Percentiles rank a stretch among this genome's conserved stretches.
These are phyloP conservation scores for Leptopilina myrica DNA, from an alignment of 2,888 invertebrate genomes.

Conservation along the genomic window DNA sequence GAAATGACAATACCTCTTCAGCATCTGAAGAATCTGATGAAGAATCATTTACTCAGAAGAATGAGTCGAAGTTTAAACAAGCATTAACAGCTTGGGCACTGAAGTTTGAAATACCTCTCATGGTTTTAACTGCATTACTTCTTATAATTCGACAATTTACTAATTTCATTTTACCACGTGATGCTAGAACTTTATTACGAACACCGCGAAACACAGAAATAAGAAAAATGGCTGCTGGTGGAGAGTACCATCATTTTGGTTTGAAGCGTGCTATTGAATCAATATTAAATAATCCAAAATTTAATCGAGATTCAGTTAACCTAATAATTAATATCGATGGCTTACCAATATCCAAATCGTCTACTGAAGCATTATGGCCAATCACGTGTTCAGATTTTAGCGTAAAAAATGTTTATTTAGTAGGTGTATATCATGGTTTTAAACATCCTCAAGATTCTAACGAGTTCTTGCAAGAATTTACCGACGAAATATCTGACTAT, in stretches of 20 bases:
- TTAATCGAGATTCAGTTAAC: not conserved
- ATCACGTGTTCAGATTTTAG: not conserved
- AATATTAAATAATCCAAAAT: not conserved
- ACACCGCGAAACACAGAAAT: not conserved
- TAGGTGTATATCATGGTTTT: not conserved
- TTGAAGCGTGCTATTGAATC: not conserved
- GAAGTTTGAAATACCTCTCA: not conserved
- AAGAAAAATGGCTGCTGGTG: not conserved
- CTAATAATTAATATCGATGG: no score
- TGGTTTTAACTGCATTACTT: not conserved
- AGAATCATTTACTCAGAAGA: not conserved
- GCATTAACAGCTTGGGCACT: not conserved
- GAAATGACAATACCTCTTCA: not conserved
- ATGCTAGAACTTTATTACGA: not conserved
- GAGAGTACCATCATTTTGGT: slow-evolving; percentile 3
- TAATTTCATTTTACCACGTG: not conserved
- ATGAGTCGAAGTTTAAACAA: not conserved
- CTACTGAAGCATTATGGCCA: not conserved
- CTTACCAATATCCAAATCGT: no score
- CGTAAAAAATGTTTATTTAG: not conserved
- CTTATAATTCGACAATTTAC: not conserved
- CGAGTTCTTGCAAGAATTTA: not conserved
- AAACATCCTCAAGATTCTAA: not conserved
- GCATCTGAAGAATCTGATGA: slow-evolving; percentile 10
- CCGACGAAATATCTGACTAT: not conserved